These are phyloP conservation scores for Megaceryle alcyon DNA, from an alignment of 2,797 vertebrate genomes.

Conservation along the genomic window DNA sequence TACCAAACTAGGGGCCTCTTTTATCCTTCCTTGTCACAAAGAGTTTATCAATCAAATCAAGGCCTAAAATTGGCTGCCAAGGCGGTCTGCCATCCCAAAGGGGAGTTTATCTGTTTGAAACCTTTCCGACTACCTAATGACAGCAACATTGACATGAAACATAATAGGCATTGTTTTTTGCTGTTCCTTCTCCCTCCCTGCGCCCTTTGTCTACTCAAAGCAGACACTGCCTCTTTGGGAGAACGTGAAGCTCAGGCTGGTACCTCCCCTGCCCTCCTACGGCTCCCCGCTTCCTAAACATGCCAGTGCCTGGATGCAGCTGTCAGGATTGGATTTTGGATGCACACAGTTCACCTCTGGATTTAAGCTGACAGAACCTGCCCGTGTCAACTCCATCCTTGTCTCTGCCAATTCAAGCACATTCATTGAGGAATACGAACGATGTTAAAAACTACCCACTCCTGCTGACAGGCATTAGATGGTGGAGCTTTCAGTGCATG, in stretches of 20 bases:
- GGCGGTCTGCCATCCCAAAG: slow-evolving; percentile 81
- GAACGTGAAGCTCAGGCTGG: not conserved
- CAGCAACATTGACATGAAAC: slow-evolving; percentile 79
- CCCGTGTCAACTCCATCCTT: slow-evolving; percentile 67
- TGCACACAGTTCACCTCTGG: slow-evolving; percentile 44
- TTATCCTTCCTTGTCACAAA: slow-evolving; percentile 86
- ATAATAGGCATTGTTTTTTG: slow-evolving; percentile 73
- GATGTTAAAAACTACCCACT: slow-evolving; percentile 33
- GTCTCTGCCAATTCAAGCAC: slow-evolving; percentile 62
- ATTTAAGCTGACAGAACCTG: slow-evolving; percentile 74
- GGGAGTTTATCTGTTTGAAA: slow-evolving; percentile 85
- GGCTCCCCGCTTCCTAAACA: not conserved
- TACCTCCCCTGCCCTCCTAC: not conserved
- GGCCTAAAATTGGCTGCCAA: slow-evolving; percentile 82
- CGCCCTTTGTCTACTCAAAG: not conserved
- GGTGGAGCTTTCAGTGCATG: slow-evolving; percentile 21
- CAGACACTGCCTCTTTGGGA: not conserved
- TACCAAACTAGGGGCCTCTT: slow-evolving; percentile 84
- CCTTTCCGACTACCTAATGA: slow-evolving; percentile 80
- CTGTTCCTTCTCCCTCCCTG: slow-evolving; percentile 44
- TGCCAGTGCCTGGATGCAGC: slow-evolving; percentile 52
- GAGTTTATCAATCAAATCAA: slow-evolving; percentile 91
- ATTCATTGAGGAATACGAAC: slow-evolving; percentile 55
- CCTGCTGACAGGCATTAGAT: slow-evolving; percentile 70
- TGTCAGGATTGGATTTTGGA: slow-evolving; percentile 65